Conservation (phyloP, 1,140 invertebrate species). For the Orchestia grillus region DNA sequence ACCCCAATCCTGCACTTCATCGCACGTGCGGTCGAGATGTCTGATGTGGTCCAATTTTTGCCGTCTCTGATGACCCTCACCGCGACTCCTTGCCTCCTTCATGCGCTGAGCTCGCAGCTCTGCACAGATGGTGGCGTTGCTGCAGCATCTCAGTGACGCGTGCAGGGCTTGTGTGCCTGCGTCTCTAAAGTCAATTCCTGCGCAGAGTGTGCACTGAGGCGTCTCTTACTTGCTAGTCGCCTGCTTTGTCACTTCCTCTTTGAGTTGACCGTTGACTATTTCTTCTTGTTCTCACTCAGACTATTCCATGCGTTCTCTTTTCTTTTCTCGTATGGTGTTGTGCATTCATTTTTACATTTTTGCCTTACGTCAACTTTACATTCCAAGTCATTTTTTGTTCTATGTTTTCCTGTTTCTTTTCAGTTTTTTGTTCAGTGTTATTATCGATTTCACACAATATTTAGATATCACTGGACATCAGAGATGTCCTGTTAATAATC, state of each 20-base stretch:
- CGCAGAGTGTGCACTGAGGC: not conserved
- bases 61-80: not conserved
- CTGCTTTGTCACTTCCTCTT: not conserved
- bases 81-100: not conserved
- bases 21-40: not conserved
- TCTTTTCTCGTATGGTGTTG: not conserved
- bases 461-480: not conserved
- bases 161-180: not conserved
- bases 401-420: not conserved
- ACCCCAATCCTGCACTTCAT: not conserved
- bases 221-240: not conserved
- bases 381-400: not conserved
- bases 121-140: not conserved
- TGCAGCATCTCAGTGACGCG: not conserved
- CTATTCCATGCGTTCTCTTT: too few relatives aligned
- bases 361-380: not conserved
- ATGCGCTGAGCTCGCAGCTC: not conserved
- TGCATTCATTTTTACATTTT: not conserved
- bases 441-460: too few relatives aligned
- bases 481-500: not conserved
- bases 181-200: not conserved
- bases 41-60: not conserved
- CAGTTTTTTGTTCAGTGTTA: not conserved
- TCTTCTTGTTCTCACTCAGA: too few relatives aligned
- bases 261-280: too few relatives aligned